Evolutionary conservation across 92 coral and sea anemone species (phyloP).

Genomic region (Porites rus): DNA sequence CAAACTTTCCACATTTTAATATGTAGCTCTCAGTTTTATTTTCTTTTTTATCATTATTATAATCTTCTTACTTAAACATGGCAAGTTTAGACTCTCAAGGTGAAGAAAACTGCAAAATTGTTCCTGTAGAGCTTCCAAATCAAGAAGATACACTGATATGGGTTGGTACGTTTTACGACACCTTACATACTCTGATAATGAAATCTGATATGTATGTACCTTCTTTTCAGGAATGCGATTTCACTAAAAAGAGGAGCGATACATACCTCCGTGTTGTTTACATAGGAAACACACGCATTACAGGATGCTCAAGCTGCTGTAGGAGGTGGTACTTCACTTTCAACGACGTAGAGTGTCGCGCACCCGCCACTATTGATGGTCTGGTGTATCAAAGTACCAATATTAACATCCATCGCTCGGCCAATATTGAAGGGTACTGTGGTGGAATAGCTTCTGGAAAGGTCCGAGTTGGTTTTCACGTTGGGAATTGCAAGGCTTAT

Average conservation of each 20-base stretch:
- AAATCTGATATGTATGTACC: too few species aligned
- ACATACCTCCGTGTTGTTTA: neutral
- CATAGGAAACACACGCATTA: neutral
- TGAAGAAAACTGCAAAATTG: too few species aligned
- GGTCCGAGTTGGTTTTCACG: slow-evolving; percentile 64
- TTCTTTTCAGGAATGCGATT: neutral
- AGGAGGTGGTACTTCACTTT: too few species aligned
- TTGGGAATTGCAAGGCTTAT: slow-evolving; percentile 32
- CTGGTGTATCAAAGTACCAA: slow-evolving; percentile 42
- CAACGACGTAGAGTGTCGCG: slow-evolving; percentile 13
- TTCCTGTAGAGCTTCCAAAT: too few species aligned
- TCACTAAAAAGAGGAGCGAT: neutral
- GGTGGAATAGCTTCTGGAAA: slow-evolving; percentile 54
- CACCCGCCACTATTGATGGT: slow-evolving; percentile 64
- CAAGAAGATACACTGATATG: too few species aligned
- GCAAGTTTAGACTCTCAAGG: too few species aligned
- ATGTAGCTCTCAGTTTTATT: too few species aligned
- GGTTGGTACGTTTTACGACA: too few species aligned
- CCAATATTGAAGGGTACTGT: slow-evolving; percentile 72
- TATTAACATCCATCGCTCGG: slow-evolving; percentile 60
- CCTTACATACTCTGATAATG: too few species aligned
- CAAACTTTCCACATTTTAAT: too few species aligned
- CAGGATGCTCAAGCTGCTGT: neutral
- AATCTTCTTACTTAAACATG: too few species aligned
- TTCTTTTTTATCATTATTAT: too few species aligned